These are phyloP conservation scores for Acromyrmex echinatior DNA, from an alignment of 1,140 invertebrate genomes.

Conservation along the genomic window DNA sequence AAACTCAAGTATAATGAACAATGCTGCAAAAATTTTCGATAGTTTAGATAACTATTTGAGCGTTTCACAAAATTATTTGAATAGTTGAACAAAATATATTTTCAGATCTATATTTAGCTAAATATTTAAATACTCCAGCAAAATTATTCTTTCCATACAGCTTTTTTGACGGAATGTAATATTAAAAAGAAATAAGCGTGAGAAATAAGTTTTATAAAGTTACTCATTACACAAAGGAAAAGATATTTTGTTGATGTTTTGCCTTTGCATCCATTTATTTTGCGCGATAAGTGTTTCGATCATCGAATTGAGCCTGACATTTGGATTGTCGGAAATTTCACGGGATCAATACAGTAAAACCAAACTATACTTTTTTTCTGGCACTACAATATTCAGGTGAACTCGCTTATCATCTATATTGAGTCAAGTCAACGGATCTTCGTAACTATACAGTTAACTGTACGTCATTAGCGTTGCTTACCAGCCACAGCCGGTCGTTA, in stretches of 20 bases:
- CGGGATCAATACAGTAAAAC: constrained; percentile 47
- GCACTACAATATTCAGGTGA: constrained; percentile 35
- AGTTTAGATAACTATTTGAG: too few relatives aligned
- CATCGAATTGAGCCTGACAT: constrained; percentile 14
- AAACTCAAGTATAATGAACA: too few relatives aligned
- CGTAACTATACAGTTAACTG: constrained; percentile 62
- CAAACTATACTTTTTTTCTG: constrained; percentile 42
- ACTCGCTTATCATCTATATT: constrained; percentile 60
- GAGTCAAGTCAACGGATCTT: constrained; percentile 53
- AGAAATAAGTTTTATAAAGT: neutral
- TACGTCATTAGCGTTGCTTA: constrained; percentile 53
- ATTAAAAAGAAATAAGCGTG: neutral
- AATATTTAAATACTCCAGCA: too few relatives aligned
- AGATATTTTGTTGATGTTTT: constrained; percentile 20
- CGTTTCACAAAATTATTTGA: too few relatives aligned
- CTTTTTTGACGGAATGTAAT: neutral
- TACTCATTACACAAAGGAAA: neutral
- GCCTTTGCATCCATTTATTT: constrained; percentile 26
- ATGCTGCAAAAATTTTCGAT: too few relatives aligned
- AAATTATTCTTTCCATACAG: too few relatives aligned
- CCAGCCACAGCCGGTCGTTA: constrained; percentile 25
- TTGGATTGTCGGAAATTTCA: constrained; percentile 43
- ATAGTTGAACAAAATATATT: too few relatives aligned
- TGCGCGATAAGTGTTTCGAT: constrained; percentile 8
- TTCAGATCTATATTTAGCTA: too few relatives aligned